Conservation (phyloP, 2,113 vertebrate genomes). For the Chrysemys picta region DNA sequence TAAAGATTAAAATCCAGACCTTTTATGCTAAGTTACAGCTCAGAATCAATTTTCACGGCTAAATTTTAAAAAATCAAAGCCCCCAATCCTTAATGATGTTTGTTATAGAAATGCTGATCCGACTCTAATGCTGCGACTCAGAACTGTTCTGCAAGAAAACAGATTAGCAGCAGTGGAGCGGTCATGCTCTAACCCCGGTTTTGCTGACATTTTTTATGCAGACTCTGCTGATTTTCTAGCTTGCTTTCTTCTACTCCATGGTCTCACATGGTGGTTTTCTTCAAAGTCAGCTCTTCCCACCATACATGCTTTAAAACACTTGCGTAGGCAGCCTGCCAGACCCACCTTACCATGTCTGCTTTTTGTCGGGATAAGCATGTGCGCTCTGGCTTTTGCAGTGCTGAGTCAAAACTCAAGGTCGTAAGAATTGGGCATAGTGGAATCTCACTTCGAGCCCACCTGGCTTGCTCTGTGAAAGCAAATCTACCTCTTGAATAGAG, state of each 20-base stretch:
- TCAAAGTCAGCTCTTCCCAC: background rate
- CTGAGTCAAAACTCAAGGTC: background rate
- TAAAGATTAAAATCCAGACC: constrained; percentile 76
- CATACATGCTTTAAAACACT: background rate
- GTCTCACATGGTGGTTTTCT: background rate
- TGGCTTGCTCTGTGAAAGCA: background rate
- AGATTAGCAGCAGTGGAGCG: constrained; percentile 23
- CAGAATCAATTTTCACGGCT: constrained; percentile 75
- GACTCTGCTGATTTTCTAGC: background rate
- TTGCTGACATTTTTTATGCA: background rate
- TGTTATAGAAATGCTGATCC: constrained; percentile 51
- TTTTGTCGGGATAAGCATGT: background rate
- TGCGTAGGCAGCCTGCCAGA: background rate
- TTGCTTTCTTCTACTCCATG: background rate
- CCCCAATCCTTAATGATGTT: constrained; percentile 17
- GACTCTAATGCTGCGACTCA: constrained; percentile 33
- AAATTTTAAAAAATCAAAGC: background rate
- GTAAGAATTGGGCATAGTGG: background rate
- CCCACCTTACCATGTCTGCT: background rate
- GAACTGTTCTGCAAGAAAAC: constrained; percentile 16
- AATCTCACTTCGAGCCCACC: background rate
- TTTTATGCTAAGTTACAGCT: constrained; percentile 74
- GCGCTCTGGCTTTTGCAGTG: background rate
- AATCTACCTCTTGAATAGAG: background rate
- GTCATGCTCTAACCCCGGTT: background rate